Percentiles rank a stretch among this genome's conserved stretches.
Conservation (phyloP, 2,113 vertebrate species). For the Clarias macrocephalus region DNA sequence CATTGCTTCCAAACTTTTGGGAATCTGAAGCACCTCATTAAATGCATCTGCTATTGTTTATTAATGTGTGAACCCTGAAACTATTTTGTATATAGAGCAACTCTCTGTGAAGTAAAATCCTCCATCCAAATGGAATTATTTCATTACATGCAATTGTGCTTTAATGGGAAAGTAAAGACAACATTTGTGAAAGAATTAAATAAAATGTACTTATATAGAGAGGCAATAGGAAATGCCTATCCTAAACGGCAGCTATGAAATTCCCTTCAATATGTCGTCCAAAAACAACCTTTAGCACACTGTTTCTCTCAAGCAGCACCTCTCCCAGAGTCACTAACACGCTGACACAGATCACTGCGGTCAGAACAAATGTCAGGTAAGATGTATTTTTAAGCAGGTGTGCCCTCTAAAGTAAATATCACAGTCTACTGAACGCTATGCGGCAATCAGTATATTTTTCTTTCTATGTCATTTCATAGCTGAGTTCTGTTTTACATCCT, state of each 20-base stretch:
- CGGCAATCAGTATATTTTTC: background rate
- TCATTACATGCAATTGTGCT: too few relatives aligned
- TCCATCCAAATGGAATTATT: too few relatives aligned
- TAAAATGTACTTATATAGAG: background rate
- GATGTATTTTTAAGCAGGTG: constrained; percentile 37
- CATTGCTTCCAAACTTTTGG: too few relatives aligned
- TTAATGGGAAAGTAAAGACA: too few relatives aligned
- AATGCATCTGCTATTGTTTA: too few relatives aligned
- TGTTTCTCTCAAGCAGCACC: constrained; percentile 28
- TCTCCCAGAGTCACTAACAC: constrained; percentile 49
- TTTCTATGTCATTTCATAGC: background rate
- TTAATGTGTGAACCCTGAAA: too few relatives aligned
- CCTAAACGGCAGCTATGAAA: constrained; percentile 53
- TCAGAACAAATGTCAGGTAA: constrained; percentile 52
- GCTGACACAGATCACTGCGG: constrained; percentile 49
- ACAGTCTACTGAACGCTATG: constrained; percentile 28
- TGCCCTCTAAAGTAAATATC: constrained; percentile 37
- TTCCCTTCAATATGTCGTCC: constrained; percentile 50
- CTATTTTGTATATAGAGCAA: too few relatives aligned
- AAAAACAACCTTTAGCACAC: constrained; percentile 53
- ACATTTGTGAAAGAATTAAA: too few relatives aligned
- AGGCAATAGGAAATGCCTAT: background rate
- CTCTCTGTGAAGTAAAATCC: too few relatives aligned
- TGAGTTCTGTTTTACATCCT: background rate
- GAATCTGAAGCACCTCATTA: too few relatives aligned